Evolutionary conservation across 2,113 vertebrate genomes (phyloP), one percentile per base, ranked within the genome.

Genomic region (Natator depressus): DNA sequence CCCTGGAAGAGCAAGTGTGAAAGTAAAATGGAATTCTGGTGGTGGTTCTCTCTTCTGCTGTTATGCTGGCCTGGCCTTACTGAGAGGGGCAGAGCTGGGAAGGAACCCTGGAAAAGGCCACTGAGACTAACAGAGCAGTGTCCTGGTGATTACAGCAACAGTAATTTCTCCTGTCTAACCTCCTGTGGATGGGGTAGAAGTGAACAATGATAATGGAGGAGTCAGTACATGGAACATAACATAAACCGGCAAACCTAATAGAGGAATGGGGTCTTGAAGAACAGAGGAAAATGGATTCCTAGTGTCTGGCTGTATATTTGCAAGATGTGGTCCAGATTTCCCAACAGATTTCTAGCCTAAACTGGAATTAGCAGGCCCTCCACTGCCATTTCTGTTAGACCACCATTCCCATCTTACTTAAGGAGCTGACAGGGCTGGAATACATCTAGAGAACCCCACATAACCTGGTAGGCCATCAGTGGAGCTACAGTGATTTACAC

Each of bases 251-350:
- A 69, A 69, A 35, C 31, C 17, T 69, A 31, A 29, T 54, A 17
- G 31, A 62, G 29, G 88, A 92, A 59, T 1, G 0, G 4, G 79
- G n/a, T 59, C 38, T 14, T 13, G 35, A 31, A 0, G 72, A 80
- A 11, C 0, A 3, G 72, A 72, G 35, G 13, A 19, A 0, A 0
- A 13, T 29, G 62, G 24, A 35, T 82, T 20, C 20, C 2, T 2
- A 16, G n/a, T 16, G 35, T 31, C 16, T 12, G 1, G 65, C 55
- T 47, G 54, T 0, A 0, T 11, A 47, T 3, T 84, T 17, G 51
- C 1, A 5, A 53, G 22, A 0, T 4, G 14, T 6, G 16, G 85
- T 19, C 46, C 72, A 1, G 38, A 76, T 22, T 76, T 76, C 24
- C 20, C 38, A 27, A 76, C 11, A 46, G 72, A 76, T 25, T 10